Evolutionary conservation across 2,888 invertebrate species (phyloP).

Genomic region (Trypoxylon attenuatum): DNA sequence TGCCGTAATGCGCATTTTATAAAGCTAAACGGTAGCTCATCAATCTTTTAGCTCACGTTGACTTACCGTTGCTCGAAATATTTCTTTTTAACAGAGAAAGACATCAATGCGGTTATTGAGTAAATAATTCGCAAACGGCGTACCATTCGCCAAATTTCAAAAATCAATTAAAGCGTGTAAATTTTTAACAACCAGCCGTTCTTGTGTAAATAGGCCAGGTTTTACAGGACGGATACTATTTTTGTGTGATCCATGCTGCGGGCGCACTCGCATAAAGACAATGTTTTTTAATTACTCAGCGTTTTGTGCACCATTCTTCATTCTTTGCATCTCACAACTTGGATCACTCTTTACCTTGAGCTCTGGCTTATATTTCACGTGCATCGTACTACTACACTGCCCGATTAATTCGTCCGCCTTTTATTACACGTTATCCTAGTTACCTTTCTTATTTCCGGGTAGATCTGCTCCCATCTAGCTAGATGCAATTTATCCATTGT

Average conservation of each 20-base stretch:
- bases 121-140: too few relatives aligned
- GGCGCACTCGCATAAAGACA: neutral
- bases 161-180: too few relatives aligned
- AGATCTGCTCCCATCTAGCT: constrained; percentile 1
- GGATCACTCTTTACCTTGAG: neutral
- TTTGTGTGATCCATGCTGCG: neutral
- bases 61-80: neutral
- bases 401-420: neutral
- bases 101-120: too few relatives aligned
- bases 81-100: too few relatives aligned
- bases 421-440: neutral
- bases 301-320: neutral
- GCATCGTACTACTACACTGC: neutral
- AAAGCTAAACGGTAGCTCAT: neutral
- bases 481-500: too few relatives aligned
- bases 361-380: neutral
- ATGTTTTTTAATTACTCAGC: neutral
- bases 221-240: too few relatives aligned
- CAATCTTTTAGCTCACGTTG: neutral
- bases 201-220: too few relatives aligned
- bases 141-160: too few relatives aligned
- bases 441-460: neutral
- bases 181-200: too few relatives aligned
- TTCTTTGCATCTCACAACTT: neutral
- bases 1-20: neutral